Evolutionary conservation across 2,113 vertebrate genomes (phyloP).

Genomic region (Lichenostomus cassidix): DNA sequence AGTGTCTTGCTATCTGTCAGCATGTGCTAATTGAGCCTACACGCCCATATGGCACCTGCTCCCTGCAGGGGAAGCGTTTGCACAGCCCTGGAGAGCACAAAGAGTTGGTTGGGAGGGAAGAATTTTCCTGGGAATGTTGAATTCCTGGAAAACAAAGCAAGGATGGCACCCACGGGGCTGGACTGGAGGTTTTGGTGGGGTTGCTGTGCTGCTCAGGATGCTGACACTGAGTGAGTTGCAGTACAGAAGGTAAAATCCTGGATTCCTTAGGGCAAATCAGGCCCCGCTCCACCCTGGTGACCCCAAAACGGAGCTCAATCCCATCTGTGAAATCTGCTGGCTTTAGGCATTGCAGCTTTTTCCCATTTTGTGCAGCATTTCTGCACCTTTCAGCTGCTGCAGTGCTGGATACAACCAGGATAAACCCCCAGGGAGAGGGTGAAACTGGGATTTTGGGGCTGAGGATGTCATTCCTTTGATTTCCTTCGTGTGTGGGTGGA

Average conservation of each 20-base stretch:
- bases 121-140: neutral
- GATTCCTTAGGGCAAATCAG: too few relatives aligned
- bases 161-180: neutral
- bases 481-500: neutral
- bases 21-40: constrained; percentile 76
- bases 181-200: neutral
- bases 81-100: neutral
- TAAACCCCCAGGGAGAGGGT: neutral
- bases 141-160: neutral
- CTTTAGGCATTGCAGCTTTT: too few relatives aligned
- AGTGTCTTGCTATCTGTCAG: constrained; percentile 76
- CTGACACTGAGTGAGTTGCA: rapidly evolving
- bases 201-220: neutral
- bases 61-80: constrained; percentile 7
- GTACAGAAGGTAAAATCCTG: too few relatives aligned
- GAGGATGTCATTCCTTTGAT: rapidly evolving
- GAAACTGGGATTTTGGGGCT: neutral
- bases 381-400: too few relatives aligned
- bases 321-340: too few relatives aligned
- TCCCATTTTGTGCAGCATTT: too few relatives aligned
- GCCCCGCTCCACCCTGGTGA: too few relatives aligned
- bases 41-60: constrained; percentile 68
- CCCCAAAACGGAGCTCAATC: too few relatives aligned
- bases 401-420: too few relatives aligned
- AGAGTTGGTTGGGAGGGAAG: neutral